Conservation (phyloP, 2,888 invertebrate genomes). For the Kuschelorhynchus macadamiae region DNA sequence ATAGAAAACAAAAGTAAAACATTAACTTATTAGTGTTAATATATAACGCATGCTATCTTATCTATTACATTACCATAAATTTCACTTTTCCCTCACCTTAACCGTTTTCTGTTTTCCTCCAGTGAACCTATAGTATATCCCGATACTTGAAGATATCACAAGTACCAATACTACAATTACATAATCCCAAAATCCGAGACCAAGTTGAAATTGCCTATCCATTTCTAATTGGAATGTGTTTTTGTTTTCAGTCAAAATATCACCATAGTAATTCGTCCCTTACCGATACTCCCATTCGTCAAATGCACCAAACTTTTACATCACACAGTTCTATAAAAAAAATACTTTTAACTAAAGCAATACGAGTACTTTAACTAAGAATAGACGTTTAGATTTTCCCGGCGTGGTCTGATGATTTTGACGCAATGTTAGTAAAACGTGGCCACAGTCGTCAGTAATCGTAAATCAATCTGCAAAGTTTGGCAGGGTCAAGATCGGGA, state of each 20-base stretch:
- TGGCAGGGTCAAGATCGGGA: too few species aligned
- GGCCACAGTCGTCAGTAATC: background rate
- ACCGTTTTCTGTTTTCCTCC: conserved; percentile 89
- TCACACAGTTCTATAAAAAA: background rate
- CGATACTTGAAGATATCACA: conserved; percentile 81
- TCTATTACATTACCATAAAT: too few species aligned
- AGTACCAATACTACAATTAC: conserved; percentile 81
- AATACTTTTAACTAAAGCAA: background rate
- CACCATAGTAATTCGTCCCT: background rate
- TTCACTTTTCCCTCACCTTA: conserved; percentile 75
- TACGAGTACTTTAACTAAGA: background rate
- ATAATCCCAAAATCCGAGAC: conserved; percentile 81
- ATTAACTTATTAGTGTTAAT: too few species aligned
- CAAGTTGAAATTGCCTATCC: conserved; percentile 8
- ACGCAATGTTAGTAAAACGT: background rate
- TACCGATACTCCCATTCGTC: too few species aligned
- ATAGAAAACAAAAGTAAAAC: too few species aligned
- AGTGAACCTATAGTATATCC: conserved; percentile 87
- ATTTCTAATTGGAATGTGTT: background rate
- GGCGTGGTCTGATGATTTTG: background rate
- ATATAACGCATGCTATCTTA: too few species aligned
- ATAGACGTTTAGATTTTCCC: too few species aligned
- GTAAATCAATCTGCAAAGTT: too few species aligned
- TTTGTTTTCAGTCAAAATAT: conserved; percentile 1
- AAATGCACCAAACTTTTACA: background rate